phyloP scores from a whole-genome alignment of 2,797 vertebrate species.

The Malacoraja senta region DNA sequence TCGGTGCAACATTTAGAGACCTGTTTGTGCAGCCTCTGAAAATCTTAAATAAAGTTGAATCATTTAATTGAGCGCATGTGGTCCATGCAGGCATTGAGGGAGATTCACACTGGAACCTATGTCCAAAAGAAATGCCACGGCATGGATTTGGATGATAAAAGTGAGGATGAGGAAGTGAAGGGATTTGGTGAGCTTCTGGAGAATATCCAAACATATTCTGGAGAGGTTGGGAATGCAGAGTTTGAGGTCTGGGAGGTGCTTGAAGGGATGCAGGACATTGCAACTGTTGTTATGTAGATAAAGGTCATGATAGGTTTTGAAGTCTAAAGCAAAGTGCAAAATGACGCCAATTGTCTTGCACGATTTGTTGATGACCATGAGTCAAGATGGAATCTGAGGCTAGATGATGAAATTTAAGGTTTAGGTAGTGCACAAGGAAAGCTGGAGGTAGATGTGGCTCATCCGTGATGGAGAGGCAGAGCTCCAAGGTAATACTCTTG shows the following conservation, averaged over 20 bases:
- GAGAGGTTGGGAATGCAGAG: neutral
- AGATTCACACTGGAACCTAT: neutral
- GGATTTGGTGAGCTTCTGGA: neutral
- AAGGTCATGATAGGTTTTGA: neutral
- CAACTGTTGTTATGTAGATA: no score
- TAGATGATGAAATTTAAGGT: neutral
- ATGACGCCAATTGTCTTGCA: neutral
- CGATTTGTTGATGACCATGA: neutral
- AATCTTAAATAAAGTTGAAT: neutral
- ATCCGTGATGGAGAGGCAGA: neutral
- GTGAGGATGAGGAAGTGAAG: no score
- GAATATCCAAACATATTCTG: neutral
- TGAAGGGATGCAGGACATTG: neutral
- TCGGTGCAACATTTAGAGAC: neutral
- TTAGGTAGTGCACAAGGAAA: neutral
- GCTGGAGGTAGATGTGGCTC: neutral
- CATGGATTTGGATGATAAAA: neutral
- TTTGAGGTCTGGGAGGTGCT: neutral
- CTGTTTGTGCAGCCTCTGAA: neutral
- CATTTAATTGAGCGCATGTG: neutral
- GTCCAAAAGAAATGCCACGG: neutral
- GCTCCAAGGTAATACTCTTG: neutral
- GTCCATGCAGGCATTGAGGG: neutral
- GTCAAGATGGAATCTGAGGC: neutral
- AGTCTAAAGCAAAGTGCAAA: neutral